Evolutionary conservation across 2,888 invertebrate species (phyloP).

Genomic region (Hemithea aestivaria): DNA sequence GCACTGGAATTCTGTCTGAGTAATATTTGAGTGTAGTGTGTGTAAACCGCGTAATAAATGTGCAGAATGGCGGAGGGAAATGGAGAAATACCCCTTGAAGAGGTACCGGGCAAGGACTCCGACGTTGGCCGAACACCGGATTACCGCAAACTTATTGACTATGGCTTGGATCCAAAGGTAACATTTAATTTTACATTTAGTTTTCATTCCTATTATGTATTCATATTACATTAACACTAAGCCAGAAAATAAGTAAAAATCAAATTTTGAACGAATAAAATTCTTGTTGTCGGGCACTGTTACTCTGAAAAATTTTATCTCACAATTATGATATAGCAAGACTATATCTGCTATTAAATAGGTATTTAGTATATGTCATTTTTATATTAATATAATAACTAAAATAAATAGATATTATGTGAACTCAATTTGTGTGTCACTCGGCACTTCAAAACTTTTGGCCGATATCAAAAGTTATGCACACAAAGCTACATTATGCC

Average conservation of each 20-base stretch:
- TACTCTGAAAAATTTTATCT: too few species aligned
- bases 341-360: too few species aligned
- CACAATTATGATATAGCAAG: too few species aligned
- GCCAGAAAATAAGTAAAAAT: too few species aligned
- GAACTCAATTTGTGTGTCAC: too few species aligned
- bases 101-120: conserved; percentile 83
- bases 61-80: conserved; percentile 91
- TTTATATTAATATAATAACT: too few species aligned
- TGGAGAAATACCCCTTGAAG: conserved; percentile 89
- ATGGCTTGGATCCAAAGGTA: conserved; percentile 96
- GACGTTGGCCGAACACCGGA: conserved; percentile 90
- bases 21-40: conserved; percentile 51
- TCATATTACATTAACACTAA: neutral
- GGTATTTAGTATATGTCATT: too few species aligned
- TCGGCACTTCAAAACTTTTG: neutral
- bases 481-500: conserved; percentile 29
- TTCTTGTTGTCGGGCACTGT: too few species aligned
- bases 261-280: too few species aligned
- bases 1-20: conserved; percentile 7
- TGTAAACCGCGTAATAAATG: conserved; percentile 66
- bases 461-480: conserved; percentile 9
- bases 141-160: conserved; percentile 95
- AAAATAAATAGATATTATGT: too few species aligned
- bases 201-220: neutral
- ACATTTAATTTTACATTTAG: conserved; percentile 24